phyloP scores from a whole-genome alignment of 2,797 vertebrate species.

The Pseudomugil tenellus region DNA sequence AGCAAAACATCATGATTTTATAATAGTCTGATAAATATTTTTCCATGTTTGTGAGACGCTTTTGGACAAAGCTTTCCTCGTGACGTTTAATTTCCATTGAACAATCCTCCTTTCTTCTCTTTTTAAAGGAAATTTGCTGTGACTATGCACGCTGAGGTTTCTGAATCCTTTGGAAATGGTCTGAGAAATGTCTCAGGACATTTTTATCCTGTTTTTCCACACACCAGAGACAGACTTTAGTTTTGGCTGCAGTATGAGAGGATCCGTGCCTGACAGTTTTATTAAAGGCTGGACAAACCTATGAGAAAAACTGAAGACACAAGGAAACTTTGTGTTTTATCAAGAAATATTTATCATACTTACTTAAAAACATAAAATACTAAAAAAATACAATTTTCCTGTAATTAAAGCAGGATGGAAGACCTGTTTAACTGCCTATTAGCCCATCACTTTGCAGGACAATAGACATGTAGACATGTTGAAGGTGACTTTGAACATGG shows the following conservation, averaged over 20 bases:
- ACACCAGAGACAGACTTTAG: not conserved
- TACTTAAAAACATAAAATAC: not conserved
- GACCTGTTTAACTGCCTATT: too few relatives aligned
- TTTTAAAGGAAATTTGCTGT: not conserved
- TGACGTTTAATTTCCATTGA: too few relatives aligned
- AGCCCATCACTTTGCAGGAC: too few relatives aligned
- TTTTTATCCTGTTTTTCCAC: not conserved
- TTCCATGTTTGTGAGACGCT: not conserved
- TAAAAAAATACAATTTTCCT: too few relatives aligned
- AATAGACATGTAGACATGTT: too few relatives aligned
- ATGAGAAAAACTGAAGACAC: not conserved
- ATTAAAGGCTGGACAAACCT: not conserved
- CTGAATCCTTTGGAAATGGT: too few relatives aligned
- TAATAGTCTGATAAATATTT: conserved; percentile 11
- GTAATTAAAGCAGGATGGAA: not conserved
- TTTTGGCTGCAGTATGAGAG: not conserved
- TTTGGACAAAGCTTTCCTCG: not conserved
- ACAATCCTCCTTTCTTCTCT: not conserved
- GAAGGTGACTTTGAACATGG: too few relatives aligned
- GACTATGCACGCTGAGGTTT: not conserved
- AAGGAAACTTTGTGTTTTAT: not conserved
- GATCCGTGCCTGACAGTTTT: not conserved
- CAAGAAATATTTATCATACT: not conserved
- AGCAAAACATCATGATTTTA: conserved; percentile 25
- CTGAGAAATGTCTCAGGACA: not conserved